Conservation (phyloP, 2,888 invertebrate species). For the Scaptodrosophila latifasciaeformis region DNA sequence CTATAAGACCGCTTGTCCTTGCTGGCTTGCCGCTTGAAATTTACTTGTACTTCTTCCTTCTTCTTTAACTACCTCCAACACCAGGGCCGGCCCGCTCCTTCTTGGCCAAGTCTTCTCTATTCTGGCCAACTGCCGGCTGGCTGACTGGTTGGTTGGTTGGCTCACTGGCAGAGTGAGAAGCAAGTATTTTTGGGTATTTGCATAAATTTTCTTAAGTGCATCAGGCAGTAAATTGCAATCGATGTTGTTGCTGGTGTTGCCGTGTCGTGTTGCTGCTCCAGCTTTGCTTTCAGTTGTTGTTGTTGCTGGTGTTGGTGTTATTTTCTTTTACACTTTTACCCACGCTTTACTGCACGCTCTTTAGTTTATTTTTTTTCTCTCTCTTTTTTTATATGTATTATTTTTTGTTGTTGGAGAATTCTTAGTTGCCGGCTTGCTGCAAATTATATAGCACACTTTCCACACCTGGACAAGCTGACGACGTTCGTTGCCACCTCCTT, state of each 20-base stretch:
- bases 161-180: conserved; percentile 50
- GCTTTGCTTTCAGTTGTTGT: conserved; percentile 12
- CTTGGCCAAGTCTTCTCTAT: neutral
- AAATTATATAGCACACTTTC: conserved; percentile 68
- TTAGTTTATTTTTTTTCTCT: conserved; percentile 27
- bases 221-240: conserved; percentile 72
- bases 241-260: conserved; percentile 53
- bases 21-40: conserved; percentile 43
- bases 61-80: conserved; percentile 22
- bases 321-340: conserved; percentile 33
- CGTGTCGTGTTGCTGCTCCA: conserved; percentile 20
- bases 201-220: conserved; percentile 73
- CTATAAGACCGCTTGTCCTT: conserved; percentile 63
- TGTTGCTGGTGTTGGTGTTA: conserved; percentile 23
- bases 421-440: conserved; percentile 56
- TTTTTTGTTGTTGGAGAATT: conserved; percentile 25
- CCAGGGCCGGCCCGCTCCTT: conserved; percentile 15
- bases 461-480: conserved; percentile 61
- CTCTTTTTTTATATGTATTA: conserved; percentile 4
- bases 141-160: conserved; percentile 2
- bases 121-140: neutral
- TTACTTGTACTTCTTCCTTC: conserved; percentile 3
- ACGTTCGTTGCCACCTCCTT: conserved; percentile 33
- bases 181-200: conserved; percentile 73
- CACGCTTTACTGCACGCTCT: conserved; percentile 47